Evolutionary conservation across 2,113 vertebrate genomes (phyloP).

Genomic region (Bos indicus): DNA sequence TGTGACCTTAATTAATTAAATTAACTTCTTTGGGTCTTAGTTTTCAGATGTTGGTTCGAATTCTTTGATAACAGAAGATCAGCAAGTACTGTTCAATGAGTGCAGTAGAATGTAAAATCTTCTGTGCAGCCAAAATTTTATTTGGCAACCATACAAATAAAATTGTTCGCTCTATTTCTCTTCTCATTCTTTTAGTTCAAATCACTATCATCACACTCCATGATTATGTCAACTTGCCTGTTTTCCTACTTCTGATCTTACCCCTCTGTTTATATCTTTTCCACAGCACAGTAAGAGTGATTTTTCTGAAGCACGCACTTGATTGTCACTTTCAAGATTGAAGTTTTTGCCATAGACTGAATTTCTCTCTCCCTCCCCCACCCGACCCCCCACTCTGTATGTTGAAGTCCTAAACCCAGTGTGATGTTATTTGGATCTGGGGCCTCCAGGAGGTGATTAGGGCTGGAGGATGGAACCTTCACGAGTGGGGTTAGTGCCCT

Average conservation of each 20-base stretch:
- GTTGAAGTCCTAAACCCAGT: background rate
- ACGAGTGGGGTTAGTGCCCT: background rate
- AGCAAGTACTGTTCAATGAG: background rate
- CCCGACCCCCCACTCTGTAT: background rate
- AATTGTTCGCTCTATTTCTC: background rate
- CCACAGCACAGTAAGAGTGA: background rate
- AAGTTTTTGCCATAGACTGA: background rate
- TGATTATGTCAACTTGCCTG: background rate
- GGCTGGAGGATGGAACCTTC: background rate
- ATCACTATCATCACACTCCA: background rate
- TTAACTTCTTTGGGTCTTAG: conserved; percentile 27
- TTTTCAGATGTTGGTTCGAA: background rate
- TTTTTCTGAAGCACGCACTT: background rate
- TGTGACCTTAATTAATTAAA: conserved; percentile 41
- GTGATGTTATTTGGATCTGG: background rate
- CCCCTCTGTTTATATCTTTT: background rate
- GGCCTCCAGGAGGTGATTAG: background rate
- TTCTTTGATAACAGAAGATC: background rate
- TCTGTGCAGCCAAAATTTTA: background rate
- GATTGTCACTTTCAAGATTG: background rate
- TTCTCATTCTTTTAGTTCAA: background rate
- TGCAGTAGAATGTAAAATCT: background rate
- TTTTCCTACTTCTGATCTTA: background rate
- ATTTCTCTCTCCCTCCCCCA: background rate
- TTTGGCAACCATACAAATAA: background rate